Percentiles rank a stretch among this genome's conserved stretches.
These are phyloP conservation scores for Chlamydotis undulata DNA, from an alignment of 2,113 vertebrate species.

Conservation along the genomic window DNA sequence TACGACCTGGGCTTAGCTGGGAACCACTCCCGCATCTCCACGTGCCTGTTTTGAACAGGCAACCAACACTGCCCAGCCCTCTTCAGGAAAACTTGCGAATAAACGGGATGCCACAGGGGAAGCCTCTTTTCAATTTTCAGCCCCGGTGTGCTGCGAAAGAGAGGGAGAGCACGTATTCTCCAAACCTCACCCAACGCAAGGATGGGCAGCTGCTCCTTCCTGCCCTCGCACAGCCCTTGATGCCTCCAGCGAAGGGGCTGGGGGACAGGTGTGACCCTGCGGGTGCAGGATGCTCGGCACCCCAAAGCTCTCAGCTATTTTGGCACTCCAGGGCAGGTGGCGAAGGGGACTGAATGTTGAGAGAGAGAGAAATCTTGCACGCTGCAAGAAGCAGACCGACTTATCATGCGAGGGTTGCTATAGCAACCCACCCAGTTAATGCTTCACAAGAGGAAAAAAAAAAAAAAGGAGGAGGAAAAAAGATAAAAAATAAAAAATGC, in stretches of 20 bases:
- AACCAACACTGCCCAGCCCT: neutral
- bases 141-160: neutral
- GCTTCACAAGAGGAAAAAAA: neutral
- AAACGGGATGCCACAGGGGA: fast-evolving
- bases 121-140: neutral
- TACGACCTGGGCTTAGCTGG: neutral
- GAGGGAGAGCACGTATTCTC: neutral
- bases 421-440: slow-evolving; percentile 62
- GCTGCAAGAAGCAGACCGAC: slow-evolving; percentile 30
- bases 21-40: neutral
- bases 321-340: neutral
- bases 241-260: neutral
- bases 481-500: neutral
- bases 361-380: neutral
- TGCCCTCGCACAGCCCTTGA: neutral
- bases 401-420: slow-evolving; percentile 51
- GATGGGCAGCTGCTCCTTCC: neutral
- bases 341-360: neutral
- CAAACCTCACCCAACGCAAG: neutral
- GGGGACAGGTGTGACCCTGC: fast-evolving
- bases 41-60: neutral
- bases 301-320: neutral
- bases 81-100: neutral
- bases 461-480: too few relatives aligned
- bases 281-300: neutral